Evolutionary conservation across 2,113 vertebrate species (phyloP).

Genomic region (Jacana jacana): DNA sequence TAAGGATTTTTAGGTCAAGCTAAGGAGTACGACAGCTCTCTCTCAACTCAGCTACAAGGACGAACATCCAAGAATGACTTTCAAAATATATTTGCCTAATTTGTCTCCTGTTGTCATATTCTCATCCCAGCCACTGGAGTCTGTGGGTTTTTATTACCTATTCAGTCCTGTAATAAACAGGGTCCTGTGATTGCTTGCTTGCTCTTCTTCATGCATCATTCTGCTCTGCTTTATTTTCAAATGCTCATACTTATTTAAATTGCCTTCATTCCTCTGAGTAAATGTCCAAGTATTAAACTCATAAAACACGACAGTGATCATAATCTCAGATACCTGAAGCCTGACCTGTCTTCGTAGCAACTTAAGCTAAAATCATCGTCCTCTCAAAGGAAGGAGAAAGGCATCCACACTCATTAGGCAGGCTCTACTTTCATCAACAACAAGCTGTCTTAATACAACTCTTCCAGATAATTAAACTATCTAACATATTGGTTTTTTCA

Average conservation of each 20-base stretch:
- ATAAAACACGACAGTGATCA: not conserved
- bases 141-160: not conserved
- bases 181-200: not conserved
- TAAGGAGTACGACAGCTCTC: not conserved
- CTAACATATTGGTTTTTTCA: not conserved
- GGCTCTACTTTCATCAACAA: not conserved
- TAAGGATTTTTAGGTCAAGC: not conserved
- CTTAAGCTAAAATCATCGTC: not conserved
- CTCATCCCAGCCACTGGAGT: not conserved
- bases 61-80: not conserved
- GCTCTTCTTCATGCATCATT: not conserved
- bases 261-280: not conserved
- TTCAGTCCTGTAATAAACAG: not conserved
- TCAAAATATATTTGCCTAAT: not conserved
- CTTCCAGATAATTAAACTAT: not conserved
- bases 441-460: not conserved
- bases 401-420: not conserved
- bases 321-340: slow-evolving; percentile 13
- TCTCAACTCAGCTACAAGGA: not conserved
- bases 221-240: not conserved
- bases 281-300: not conserved
- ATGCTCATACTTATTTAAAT: not conserved
- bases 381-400: not conserved
- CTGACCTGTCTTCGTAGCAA: not conserved
- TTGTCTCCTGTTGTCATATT: not conserved